Base-by-base conservation (phyloP, 1,140 invertebrate genomes). In the Drosophila nigromelanica region DNA sequence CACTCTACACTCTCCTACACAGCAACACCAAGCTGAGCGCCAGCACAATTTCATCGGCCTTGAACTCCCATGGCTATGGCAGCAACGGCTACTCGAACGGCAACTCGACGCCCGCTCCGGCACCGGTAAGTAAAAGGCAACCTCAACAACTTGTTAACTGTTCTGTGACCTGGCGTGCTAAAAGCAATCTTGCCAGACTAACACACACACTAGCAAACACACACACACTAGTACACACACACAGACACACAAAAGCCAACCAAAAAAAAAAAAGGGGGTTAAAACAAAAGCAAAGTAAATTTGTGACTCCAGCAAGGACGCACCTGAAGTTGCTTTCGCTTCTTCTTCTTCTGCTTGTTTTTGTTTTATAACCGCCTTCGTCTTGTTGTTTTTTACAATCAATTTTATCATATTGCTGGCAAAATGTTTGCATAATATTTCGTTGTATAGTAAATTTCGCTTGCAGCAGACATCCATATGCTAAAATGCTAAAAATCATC, bases 21-120 rank as follows among this genome's bases (percentile, higher is more conserved):
- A 92, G 89, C 7, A 91, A 91, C 43, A 91, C 91, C 59, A 92
- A 92, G 77, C 56, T 92, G 68, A 91, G 86, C 72, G 91, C 91
- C 68, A 78, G 42, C 45, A 92, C 91, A 56, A 92, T 92, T 63
- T 91, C 91, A 21, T 89, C 90, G 68, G 91, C 91, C 54, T 76
- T 92, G 77, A 91, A 47, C 73, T 73, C 86, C 30, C 91, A 92
- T 42, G 86, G 87, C 35, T 91, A 77, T 50, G 68, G 76, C 54
- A 86, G 75, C 58, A 80, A 89, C 63, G 86, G 87, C 39, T 83
- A 90, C 50, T 66, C 90, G 47, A 91, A 91, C 63, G 90, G 90
- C 64, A 89, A 71, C 70, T 85, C 86, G 10, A 61, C 89, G 42
- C 81, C 89, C 45, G 74, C 78, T 47, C 79, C 85, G 61, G 90